Base-by-base conservation (phyloP, 2,113 vertebrate genomes). In the Australoheros scitulus region DNA sequence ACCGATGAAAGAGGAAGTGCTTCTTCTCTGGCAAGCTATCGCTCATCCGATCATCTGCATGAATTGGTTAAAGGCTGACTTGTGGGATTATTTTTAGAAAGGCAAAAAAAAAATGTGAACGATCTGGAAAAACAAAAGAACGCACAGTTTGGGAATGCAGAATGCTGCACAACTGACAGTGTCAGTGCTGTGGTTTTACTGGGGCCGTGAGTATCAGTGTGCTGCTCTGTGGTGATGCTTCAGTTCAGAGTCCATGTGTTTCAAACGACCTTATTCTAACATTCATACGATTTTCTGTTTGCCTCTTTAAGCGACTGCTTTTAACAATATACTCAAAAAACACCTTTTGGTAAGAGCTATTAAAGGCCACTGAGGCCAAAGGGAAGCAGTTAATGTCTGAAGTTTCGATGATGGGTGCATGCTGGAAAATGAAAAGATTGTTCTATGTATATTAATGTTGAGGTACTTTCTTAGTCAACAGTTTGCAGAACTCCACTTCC, bases 401-500 rank as follows among this genome's bases (percentile, higher is more conserved):
- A 6, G 24, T 61, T 72, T 59, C 14, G 13, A 6, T 32, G 6
- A 59, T 43, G 34, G 61, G 22, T n/a, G 4, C 5, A 17, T 43
- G 38, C 29, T 79, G 55, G 22, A 80, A 59, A 61, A 83, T 32
- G 0, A 32, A 61, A 77, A 61, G 9, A 59, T 55, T 63, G 29
- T 57, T 52, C 61, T 5, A 29, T 75, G 91, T 50, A 77, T 63
- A 81, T 36, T 79, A 84, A 82, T 58, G 80, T 77, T 86, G 87
- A 70, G 82, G 78, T 83, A 88, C 43, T 76, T 91, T 83, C 76
- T 91, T 87, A 89, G 93, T 91, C 68, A 89, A 85, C 63, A 65
- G 65, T 79, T 84, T 76, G 76, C 86, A 79, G 79, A 88, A 79
- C 83, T 64, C 70, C 68, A 94, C 93, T 95, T 95, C 94, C 94